These are phyloP conservation scores for Andrena minutula DNA, from an alignment of 2,888 invertebrate genomes.

Conservation along the genomic window DNA sequence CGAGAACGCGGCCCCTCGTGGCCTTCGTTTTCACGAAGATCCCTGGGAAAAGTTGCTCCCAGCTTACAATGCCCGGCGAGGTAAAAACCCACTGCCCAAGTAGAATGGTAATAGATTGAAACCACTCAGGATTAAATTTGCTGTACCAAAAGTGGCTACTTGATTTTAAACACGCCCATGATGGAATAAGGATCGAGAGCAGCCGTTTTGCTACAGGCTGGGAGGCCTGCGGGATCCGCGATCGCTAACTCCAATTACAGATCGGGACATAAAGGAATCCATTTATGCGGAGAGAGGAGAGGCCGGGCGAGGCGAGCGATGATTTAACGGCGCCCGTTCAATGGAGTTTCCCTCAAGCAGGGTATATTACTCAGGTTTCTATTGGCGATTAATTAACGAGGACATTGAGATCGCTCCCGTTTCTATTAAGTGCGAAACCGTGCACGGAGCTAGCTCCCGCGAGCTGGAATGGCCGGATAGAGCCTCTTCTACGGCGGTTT, in stretches of 20 bases:
- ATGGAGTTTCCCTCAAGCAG: slow-evolving; percentile 27
- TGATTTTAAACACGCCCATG: not conserved
- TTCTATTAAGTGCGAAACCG: slow-evolving; percentile 61
- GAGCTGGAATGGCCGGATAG: slow-evolving; percentile 13
- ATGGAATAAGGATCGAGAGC: not conserved
- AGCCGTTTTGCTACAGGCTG: not conserved
- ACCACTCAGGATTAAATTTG: too few species aligned
- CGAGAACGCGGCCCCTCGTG: not conserved
- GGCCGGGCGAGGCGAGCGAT: not conserved
- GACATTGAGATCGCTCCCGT: slow-evolving; percentile 49
- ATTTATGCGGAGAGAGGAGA: not conserved
- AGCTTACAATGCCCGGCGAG: too few species aligned
- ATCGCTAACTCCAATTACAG: slow-evolving; percentile 35
- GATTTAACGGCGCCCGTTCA: slow-evolving; percentile 39
- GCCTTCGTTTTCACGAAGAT: slow-evolving; percentile 13
- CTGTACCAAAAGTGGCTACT: not conserved
- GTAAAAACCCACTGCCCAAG: too few species aligned
- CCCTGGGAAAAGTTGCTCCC: not conserved
- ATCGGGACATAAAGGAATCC: slow-evolving; percentile 22
- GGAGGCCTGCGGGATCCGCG: not conserved
- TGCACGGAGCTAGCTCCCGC: slow-evolving; percentile 1
- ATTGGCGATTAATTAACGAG: slow-evolving; percentile 60
- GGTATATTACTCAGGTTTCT: slow-evolving; percentile 53
- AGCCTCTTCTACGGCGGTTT: slow-evolving; percentile 22
- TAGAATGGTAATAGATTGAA: too few species aligned